Base-by-base conservation (phyloP, 53 echinoderm and acorn worm species). In the Apostichopus leukothele region DNA sequence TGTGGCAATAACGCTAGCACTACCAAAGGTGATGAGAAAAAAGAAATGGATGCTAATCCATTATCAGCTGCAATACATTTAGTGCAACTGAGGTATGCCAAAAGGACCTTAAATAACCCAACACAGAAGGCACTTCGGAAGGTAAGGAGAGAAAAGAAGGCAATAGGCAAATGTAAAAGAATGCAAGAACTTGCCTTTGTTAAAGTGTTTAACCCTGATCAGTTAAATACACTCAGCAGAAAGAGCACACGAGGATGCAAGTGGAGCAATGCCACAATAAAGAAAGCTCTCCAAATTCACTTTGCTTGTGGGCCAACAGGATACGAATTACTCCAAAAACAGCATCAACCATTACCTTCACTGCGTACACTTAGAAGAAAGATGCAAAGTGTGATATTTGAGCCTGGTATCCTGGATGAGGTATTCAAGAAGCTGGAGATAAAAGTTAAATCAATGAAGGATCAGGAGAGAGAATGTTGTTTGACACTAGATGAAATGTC, bases 401-500 rank as follows among this genome's bases (percentile, higher is more conserved):
- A 84, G 75, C 89, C 92, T 83, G 92, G 92, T 63, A 75, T 92
- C 60, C 61, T 89, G 60, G 67, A 53, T 16, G 84, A 92, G 27
- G 90, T 92, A 52, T 92, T 95, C 57, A 51, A 78, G 9, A 76
- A 83, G 73, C 89, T 75, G 91, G 91, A 74, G 93, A 86, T 39
- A 23, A 89, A 67, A 76, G 84, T 74, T 6, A 4, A 27, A 20
- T 1, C 11, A 9, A 67, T 92, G 89, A 53, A 84, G 23, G 18
- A 89, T n/a, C 88, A 91, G 71, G 92, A 93, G 57, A 57, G 92
- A 60, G 50, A 93, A 7, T 95, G 93, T 79, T 93, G 91, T 53
- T 89, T 95, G 9, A 93, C 95, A 9, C 88, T 93, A 7, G 93
- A 95, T 86, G 90, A 95, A 79, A 95, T 95, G 95, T 91, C 92